A percentile compares a stretch with the other conserved stretches of the same genome.
Evolutionary conservation across 2,888 invertebrate genomes (phyloP).

Genomic region (Micoletzkya japonica): DNA sequence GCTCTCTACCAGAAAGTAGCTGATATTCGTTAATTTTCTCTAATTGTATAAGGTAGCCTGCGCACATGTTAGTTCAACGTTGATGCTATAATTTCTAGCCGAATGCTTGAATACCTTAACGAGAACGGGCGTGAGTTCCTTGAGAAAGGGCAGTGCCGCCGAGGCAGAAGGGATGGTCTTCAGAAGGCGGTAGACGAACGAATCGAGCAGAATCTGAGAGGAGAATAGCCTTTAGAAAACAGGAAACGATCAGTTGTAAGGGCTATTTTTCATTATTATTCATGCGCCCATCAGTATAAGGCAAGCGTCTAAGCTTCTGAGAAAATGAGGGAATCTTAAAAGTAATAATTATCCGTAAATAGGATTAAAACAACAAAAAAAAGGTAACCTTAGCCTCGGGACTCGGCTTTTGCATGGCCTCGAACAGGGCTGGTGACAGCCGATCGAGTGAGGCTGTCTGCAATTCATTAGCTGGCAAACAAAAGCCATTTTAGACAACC

Average conservation of each 20-base stretch:
- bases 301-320: too few species aligned
- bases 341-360: too few species aligned
- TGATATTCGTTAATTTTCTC: too few species aligned
- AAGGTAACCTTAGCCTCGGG: slow-evolving; percentile 23
- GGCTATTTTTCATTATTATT: too few species aligned
- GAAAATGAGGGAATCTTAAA: too few species aligned
- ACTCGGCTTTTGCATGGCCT: slow-evolving; percentile 29
- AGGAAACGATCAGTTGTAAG: too few species aligned
- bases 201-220: slow-evolving; percentile 2
- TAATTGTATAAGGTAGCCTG: neutral
- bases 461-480: neutral
- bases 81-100: too few species aligned
- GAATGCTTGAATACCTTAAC: slow-evolving; percentile 36
- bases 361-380: too few species aligned
- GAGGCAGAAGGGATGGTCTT: neutral
- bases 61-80: neutral
- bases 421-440: slow-evolving; percentile 14
- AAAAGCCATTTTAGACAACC: neutral
- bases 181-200: slow-evolving; percentile 24
- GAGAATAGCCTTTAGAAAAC: neutral
- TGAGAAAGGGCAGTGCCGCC: slow-evolving; percentile 29
- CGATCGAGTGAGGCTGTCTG: slow-evolving; percentile 10
- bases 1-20: too few species aligned
- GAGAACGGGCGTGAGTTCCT: slow-evolving; percentile 29
- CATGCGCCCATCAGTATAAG: too few species aligned